Evolutionary conservation across 2,888 invertebrate genomes (phyloP).

Genomic region (Gasteruption jaculator): DNA sequence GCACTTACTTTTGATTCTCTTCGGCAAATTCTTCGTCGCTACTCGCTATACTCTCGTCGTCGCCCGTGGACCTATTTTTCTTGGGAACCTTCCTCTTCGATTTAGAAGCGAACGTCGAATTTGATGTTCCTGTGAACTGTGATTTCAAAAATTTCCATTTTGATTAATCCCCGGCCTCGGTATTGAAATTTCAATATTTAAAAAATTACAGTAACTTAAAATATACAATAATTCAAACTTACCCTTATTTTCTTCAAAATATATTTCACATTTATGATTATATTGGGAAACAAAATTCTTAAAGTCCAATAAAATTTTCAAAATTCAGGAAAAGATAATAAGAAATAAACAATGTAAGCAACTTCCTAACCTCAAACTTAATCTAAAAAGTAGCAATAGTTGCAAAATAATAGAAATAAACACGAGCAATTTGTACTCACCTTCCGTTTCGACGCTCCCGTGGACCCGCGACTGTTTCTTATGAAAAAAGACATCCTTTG

Average conservation of each 20-base stretch:
- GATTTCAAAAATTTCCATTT: too few relatives aligned
- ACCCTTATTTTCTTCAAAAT: too few relatives aligned
- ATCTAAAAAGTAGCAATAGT: not conserved
- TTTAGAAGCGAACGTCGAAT: conserved; percentile 23
- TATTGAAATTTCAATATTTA: too few relatives aligned
- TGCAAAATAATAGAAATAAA: conserved; percentile 7
- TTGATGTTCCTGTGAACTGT: too few relatives aligned
- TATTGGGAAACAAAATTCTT: too few relatives aligned
- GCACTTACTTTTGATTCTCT: conserved; percentile 32
- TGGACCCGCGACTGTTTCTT: conserved; percentile 32
- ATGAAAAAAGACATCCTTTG: conserved; percentile 44
- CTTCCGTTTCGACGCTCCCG: conserved; percentile 35
- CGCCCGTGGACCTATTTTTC: conserved; percentile 24
- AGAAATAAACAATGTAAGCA: conserved; percentile 1
- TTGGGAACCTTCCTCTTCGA: conserved; percentile 28
- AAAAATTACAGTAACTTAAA: too few relatives aligned
- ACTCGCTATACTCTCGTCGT: conserved; percentile 45
- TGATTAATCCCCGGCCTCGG: too few relatives aligned
- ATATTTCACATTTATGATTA: conserved; percentile 10
- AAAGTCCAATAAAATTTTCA: not conserved
- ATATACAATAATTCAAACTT: too few relatives aligned
- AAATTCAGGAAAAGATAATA: not conserved
- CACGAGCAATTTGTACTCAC: too few relatives aligned
- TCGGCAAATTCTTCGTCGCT: conserved; percentile 47
- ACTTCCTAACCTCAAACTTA: not conserved